Evolutionary conservation across 2,797 vertebrate species (phyloP).

Genomic region (Cynodonichthys magdalenae): DNA sequence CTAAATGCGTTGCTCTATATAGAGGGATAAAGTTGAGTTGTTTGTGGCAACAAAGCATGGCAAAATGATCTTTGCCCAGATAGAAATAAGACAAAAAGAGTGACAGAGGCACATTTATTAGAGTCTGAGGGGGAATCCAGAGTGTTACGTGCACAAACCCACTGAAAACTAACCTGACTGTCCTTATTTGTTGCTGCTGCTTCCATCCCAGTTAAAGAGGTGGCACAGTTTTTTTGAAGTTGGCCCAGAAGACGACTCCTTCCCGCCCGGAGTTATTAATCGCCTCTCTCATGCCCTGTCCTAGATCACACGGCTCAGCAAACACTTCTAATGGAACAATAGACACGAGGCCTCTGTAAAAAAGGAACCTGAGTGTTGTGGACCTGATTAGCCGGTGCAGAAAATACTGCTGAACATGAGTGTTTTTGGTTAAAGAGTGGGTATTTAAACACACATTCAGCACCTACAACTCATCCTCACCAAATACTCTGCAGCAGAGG

Average conservation of each 20-base stretch:
- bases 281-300: conserved; percentile 79
- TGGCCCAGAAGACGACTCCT: conserved; percentile 66
- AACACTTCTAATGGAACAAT: conserved; percentile 75
- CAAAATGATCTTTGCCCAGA: no score
- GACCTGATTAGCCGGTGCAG: conserved; percentile 55
- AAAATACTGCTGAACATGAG: conserved; percentile 63
- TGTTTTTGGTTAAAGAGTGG: conserved; percentile 36
- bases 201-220: conserved; percentile 41
- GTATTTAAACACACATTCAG: conserved; percentile 48
- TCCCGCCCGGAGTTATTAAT: conserved; percentile 76
- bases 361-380: conserved; percentile 31
- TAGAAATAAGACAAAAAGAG: neutral
- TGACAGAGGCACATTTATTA: neutral
- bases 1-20: no score
- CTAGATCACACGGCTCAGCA: conserved; percentile 79
- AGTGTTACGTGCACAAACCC: conserved; percentile 2
- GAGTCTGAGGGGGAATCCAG: neutral
- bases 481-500: conserved; percentile 63
- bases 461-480: conserved; percentile 27
- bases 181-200: conserved; percentile 54
- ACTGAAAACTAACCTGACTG: conserved; percentile 31
- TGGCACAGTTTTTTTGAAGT: conserved; percentile 73
- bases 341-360: conserved; percentile 58
- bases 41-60: neutral
- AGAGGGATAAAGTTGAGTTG: no score